A percentile compares a stretch with the other conserved stretches of the same genome.
These are phyloP conservation scores for Drosophila limbata DNA, from an alignment of 2,888 invertebrate genomes.

Conservation along the genomic window DNA sequence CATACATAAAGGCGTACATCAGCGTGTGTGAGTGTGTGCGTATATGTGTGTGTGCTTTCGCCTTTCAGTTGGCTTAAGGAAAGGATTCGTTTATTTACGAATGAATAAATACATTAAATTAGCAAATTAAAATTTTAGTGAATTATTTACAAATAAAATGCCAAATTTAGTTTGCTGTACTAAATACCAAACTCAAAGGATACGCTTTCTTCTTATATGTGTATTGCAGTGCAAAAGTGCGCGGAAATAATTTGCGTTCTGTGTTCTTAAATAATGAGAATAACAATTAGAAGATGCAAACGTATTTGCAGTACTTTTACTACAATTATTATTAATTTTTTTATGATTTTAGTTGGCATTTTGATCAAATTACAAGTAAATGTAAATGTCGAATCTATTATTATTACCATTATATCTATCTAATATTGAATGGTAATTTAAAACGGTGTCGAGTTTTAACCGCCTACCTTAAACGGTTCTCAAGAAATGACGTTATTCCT, in stretches of 20 bases:
- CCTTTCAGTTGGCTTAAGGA: neutral
- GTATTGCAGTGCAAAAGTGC: neutral
- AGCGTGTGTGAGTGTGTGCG: neutral
- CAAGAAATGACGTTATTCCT: slow-evolving; percentile 8
- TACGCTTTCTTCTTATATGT: neutral
- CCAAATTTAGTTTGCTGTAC: neutral
- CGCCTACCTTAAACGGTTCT: slow-evolving; percentile 1
- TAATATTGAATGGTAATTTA: neutral
- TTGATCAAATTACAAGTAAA: neutral
- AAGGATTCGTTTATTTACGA: slow-evolving; percentile 6
- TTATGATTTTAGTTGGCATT: neutral
- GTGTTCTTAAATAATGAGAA: neutral
- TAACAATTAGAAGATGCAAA: neutral
- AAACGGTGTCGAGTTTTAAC: neutral
- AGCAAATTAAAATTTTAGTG: neutral
- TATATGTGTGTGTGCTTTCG: neutral
- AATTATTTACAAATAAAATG: neutral
- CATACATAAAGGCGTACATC: slow-evolving; percentile 1
- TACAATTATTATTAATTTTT: neutral
- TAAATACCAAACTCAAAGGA: neutral
- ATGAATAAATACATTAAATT: neutral
- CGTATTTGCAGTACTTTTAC: neutral
- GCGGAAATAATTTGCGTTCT: slow-evolving; percentile 3
- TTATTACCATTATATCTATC: too few species aligned
- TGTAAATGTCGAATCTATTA: neutral